Conservation (phyloP, 2,888 invertebrate genomes). For the Andricus curvator region DNA sequence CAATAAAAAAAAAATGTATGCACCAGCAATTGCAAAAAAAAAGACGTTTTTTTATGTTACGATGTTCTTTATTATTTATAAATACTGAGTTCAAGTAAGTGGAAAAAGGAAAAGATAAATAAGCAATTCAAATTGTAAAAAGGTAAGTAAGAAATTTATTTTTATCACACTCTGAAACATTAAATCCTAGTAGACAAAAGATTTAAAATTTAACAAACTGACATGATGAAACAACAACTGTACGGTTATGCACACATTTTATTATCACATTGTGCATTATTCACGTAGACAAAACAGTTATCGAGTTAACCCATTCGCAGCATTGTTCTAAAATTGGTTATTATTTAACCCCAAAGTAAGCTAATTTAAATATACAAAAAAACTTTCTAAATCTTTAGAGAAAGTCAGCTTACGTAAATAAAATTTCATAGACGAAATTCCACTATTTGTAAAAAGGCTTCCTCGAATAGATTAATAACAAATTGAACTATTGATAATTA, state of each 20-base stretch:
- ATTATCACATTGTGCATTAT: conserved; percentile 16
- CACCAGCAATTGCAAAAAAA: no score
- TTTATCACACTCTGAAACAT: neutral
- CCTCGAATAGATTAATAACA: conserved; percentile 22
- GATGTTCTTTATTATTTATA: no score
- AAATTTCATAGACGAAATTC: neutral
- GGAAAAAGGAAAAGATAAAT: no score
- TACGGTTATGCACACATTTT: neutral
- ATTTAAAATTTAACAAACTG: conserved; percentile 16
- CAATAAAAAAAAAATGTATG: no score
- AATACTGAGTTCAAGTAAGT: no score
- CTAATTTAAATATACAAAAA: conserved; percentile 9
- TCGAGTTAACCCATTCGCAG: conserved; percentile 23
- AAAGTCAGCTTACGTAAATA: neutral
- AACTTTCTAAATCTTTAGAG: neutral
- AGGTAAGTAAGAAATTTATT: no score
- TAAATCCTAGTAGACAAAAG: neutral
- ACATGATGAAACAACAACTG: conserved; percentile 1
- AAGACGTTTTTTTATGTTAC: no score
- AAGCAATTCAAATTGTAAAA: no score
- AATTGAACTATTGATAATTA: neutral
- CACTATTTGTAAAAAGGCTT: neutral
- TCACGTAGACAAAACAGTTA: neutral
- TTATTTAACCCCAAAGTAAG: neutral
- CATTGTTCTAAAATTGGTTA: neutral